Conservation (phyloP, 1,140 invertebrate species). For the Micrasema longulum region DNA sequence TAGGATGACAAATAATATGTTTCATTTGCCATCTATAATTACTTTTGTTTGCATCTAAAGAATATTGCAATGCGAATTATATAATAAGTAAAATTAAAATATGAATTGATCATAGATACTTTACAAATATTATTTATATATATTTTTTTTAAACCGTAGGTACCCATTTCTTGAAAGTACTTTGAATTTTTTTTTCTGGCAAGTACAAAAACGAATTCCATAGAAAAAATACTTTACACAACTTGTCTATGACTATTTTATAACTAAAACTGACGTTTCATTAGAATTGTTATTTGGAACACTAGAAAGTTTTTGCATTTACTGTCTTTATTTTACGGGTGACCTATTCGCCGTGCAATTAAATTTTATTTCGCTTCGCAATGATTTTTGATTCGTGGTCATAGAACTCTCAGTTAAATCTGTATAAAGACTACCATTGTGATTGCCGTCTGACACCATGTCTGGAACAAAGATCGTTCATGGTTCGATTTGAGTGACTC, state of each 20-base stretch:
- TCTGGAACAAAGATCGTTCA: conserved; percentile 18
- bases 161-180: too few species aligned
- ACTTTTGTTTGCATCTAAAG: too few species aligned
- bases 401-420: neutral
- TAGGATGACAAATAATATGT: too few species aligned
- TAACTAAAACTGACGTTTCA: conserved; percentile 44
- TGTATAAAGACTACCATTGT: conserved; percentile 7
- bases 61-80: too few species aligned
- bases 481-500: conserved; percentile 7
- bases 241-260: neutral
- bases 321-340: conserved; percentile 30
- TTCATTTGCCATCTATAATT: too few species aligned
- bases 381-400: conserved; percentile 36
- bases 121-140: too few species aligned
- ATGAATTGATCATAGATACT: too few species aligned
- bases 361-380: conserved; percentile 8
- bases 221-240: too few species aligned
- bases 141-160: too few species aligned
- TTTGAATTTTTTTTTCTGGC: too few species aligned
- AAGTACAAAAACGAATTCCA: too few species aligned
- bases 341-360: conserved; percentile 31
- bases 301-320: conserved; percentile 48
- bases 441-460: conserved; percentile 17
- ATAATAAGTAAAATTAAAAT: too few species aligned
- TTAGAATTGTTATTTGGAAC: conserved; percentile 50